phyloP scores from a whole-genome alignment of 1,140 invertebrate genomes.

The Pseudomyrmex concolor region DNA sequence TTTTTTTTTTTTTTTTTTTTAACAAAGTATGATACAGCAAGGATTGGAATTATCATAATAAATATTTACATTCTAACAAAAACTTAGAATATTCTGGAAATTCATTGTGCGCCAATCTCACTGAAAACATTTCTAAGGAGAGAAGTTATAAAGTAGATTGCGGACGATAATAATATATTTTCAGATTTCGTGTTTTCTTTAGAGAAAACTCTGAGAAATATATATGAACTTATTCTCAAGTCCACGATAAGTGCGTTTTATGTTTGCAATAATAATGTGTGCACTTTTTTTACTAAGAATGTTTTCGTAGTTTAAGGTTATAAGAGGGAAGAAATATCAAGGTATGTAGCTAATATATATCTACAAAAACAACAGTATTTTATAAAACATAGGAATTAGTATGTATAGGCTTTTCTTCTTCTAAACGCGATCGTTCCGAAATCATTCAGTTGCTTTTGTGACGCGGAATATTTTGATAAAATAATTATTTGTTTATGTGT shows the following conservation, averaged over 20 bases:
- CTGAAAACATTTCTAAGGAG: not conserved
- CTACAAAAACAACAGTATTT: slow-evolving; percentile 14
- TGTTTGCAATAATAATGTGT: no score
- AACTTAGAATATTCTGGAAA: slow-evolving; percentile 6
- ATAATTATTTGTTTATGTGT: not conserved
- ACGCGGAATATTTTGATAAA: not conserved
- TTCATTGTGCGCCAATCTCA: not conserved
- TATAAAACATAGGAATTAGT: not conserved
- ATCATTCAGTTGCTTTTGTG: not conserved
- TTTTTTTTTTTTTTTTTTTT: not conserved
- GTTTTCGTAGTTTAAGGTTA: no score
- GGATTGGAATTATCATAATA: not conserved
- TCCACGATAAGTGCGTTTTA: not conserved
- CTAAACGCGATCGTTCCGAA: slow-evolving; percentile 1
- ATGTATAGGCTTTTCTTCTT: not conserved
- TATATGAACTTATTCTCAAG: slow-evolving; percentile 34
- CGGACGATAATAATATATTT: slow-evolving; percentile 14
- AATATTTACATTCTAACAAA: slow-evolving; percentile 27
- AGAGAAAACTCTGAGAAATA: slow-evolving; percentile 41
- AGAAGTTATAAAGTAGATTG: no score
- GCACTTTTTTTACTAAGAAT: no score
- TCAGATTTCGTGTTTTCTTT: slow-evolving; percentile 19
- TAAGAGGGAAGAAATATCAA: not conserved
- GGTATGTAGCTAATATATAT: slow-evolving; percentile 4
- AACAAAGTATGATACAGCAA: slow-evolving; percentile 26